Evolutionary conservation across 2,888 invertebrate genomes (phyloP), one percentile per base, ranked within the genome.

Genomic region (Ceramica pisi): DNA sequence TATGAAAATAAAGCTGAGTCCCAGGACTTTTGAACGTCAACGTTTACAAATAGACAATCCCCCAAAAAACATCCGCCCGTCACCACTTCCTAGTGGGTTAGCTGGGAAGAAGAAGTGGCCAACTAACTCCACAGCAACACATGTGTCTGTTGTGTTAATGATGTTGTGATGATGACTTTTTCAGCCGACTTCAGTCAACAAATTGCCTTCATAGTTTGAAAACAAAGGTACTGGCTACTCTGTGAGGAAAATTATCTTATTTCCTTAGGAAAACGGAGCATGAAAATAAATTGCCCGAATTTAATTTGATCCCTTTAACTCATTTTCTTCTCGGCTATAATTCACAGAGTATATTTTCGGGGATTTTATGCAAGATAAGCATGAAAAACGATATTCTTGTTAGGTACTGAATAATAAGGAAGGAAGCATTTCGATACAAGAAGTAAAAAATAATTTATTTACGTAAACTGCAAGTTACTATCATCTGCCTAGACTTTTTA

Each of bases 251-350:
- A 60, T 60, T 26, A 68, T 69, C 78, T 51, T 59, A 50, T 70
- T 63, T 62, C 59, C n/a, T 10, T 6, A 63, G 19, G 41, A 75
- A 63, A 69, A 12, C 63, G 26, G 19, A 55, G 31, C 61, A 78
- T 75, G 71, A 59, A 63, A 77, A 63, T 77, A 75, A 77, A 70
- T 69, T 70, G 26, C 51, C 57, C 48, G 41, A 63, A 70, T 70
- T 70, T 44, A 63, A 75, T 75, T 75, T 69, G 61, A 75, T 70
- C 70, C 78, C 26, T 53, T 41, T 63, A 63, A 77, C 62, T 77
- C 71, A 70, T 63, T 77, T 75, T 63, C 5, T 35, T 62, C 16
- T 23, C 55, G 35, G 14, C 14, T 16, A 50, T 68, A 68, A 61
- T 59, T 73, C 10, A 57, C 16, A 1, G 16, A 6, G 67, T 67